Percentiles rank a stretch among this genome's conserved stretches.
Conservation (phyloP, 2,888 invertebrate species). For the Vesta saturnalis region DNA sequence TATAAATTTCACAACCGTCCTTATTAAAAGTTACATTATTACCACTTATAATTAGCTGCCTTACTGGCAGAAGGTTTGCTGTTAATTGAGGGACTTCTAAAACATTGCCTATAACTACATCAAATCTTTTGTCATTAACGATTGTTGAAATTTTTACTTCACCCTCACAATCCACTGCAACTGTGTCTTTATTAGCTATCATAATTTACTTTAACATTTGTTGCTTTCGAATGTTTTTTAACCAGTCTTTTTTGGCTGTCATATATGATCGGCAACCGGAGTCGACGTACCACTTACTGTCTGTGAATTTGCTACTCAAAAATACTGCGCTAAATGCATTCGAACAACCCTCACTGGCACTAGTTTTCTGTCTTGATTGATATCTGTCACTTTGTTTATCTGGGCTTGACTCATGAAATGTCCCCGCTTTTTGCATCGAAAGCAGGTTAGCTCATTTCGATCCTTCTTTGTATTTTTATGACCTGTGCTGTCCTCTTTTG, state of each 20-base stretch:
- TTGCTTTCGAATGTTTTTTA: too few relatives aligned
- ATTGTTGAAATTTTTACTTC: slow-evolving; percentile 13
- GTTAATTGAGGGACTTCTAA: slow-evolving; percentile 10
- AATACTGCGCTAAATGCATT: slow-evolving; percentile 43
- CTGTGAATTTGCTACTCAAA: slow-evolving; percentile 34
- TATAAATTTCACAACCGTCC: slow-evolving; percentile 21
- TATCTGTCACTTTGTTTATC: too few relatives aligned
- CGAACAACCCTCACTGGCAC: slow-evolving; percentile 14
- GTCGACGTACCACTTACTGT: slow-evolving; percentile 40
- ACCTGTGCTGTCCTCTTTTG: too few relatives aligned
- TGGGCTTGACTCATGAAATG: background rate
- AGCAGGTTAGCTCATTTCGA: too few relatives aligned
- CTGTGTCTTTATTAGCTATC: slow-evolving; percentile 11
- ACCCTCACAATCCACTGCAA: slow-evolving; percentile 13
- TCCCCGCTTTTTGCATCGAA: background rate
- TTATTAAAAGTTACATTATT: slow-evolving; percentile 4
- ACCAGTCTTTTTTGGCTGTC: too few relatives aligned
- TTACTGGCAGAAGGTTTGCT: slow-evolving; percentile 24
- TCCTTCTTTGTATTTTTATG: too few relatives aligned
- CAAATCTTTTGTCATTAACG: slow-evolving; percentile 1
- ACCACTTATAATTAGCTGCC: slow-evolving; percentile 13
- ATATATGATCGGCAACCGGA: slow-evolving; percentile 41
- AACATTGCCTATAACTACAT: slow-evolving; percentile 9
- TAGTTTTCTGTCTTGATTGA: background rate
- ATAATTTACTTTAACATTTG: too few relatives aligned